These are phyloP conservation scores for Cnemophilus loriae DNA, from an alignment of 2,113 vertebrate genomes.

Conservation along the genomic window DNA sequence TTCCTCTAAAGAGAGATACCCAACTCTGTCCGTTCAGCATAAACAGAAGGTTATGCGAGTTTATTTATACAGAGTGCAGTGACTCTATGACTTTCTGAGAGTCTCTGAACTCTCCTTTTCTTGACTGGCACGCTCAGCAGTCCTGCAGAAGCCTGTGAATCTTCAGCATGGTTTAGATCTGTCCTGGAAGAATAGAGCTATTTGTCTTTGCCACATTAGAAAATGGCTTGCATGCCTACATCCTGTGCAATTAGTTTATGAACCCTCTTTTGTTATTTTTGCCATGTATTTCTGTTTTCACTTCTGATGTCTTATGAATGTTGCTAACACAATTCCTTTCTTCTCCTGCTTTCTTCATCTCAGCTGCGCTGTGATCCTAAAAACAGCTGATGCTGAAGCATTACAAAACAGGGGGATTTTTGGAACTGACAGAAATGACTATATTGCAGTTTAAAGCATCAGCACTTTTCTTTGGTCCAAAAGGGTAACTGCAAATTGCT, in stretches of 20 bases:
- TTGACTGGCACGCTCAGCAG: not conserved
- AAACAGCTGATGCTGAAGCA: slow-evolving; percentile 22
- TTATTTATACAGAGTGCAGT: not conserved
- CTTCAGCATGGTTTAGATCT: slow-evolving; percentile 40
- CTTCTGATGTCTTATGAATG: slow-evolving; percentile 31
- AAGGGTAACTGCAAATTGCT: not conserved
- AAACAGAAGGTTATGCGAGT: not conserved
- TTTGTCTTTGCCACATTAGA: slow-evolving; percentile 52
- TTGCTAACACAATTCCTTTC: slow-evolving; percentile 29
- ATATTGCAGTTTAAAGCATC: not conserved
- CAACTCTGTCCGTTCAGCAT: not conserved
- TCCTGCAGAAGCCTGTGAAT: slow-evolving; percentile 18
- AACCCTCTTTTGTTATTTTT: slow-evolving; percentile 55
- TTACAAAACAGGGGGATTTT: not conserved
- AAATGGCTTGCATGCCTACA: slow-evolving; percentile 47
- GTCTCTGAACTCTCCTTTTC: not conserved
- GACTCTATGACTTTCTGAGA: not conserved
- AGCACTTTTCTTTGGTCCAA: not conserved
- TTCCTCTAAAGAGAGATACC: not conserved
- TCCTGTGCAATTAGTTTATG: slow-evolving; percentile 48
- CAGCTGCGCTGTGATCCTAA: not conserved
- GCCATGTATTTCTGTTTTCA: slow-evolving; percentile 57
- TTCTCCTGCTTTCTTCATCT: slow-evolving; percentile 27
- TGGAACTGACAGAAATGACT: not conserved
- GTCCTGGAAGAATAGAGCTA: slow-evolving; percentile 45